These are phyloP conservation scores for Platyscapa corneri DNA, from an alignment of 1,140 invertebrate species.

Conservation along the genomic window DNA sequence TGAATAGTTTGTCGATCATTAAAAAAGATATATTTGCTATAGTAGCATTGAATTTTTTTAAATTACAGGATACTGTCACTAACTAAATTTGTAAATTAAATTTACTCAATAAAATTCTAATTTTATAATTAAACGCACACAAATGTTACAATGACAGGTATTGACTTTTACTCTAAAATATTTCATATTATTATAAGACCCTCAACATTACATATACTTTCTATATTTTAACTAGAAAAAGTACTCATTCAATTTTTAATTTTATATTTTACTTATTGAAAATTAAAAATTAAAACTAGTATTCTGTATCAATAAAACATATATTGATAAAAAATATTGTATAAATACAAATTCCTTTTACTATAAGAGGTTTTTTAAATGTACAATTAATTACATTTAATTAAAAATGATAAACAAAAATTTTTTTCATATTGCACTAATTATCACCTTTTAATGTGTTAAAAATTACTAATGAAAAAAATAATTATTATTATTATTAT, in stretches of 20 bases:
- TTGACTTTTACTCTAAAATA: not conserved
- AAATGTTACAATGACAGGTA: too few species aligned
- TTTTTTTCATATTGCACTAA: conserved; percentile 14
- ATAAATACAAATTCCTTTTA: not conserved
- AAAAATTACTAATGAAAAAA: not conserved
- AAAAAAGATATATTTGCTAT: not conserved
- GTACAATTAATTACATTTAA: not conserved
- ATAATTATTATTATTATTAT: too few species aligned
- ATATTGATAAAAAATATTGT: not conserved
- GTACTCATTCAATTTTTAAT: not conserved
- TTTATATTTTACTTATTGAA: not conserved
- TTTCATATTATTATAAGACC: not conserved
- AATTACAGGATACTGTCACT: not conserved
- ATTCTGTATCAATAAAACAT: too few species aligned
- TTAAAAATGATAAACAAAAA: conserved; percentile 18
- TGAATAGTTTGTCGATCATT: not conserved
- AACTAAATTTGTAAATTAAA: not conserved
- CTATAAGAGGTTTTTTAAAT: not conserved
- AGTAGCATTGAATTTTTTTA: not conserved
- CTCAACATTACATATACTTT: not conserved
- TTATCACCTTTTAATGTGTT: conserved; percentile 4
- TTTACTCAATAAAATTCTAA: not conserved
- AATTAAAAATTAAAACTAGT: not conserved
- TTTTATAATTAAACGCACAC: not conserved
- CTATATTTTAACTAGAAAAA: not conserved